Conservation (phyloP, 2,113 vertebrate genomes). For the Motacilla tschutschensis region DNA sequence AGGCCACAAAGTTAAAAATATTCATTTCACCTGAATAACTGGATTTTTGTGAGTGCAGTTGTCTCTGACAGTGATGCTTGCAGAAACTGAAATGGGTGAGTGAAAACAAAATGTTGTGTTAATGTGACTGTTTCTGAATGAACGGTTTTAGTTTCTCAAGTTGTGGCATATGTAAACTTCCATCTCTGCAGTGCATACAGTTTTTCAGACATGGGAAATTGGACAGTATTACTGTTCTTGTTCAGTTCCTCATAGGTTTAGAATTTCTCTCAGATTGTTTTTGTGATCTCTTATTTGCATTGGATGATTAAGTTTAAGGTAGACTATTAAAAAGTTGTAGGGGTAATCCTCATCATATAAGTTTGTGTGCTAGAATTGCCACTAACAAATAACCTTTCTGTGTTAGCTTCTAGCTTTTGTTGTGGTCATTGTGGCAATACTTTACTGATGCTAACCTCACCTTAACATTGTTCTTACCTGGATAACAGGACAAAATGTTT, state of each 20-base stretch:
- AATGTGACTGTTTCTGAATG: not conserved
- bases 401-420: conserved; percentile 52
- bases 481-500: not conserved
- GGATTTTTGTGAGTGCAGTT: not conserved
- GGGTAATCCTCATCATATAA: not conserved
- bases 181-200: not conserved
- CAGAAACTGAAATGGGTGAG: not conserved
- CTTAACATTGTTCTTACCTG: not conserved
- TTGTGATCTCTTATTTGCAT: not conserved
- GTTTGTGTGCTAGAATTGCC: conserved; percentile 36
- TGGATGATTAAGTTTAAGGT: not conserved
- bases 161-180: not conserved
- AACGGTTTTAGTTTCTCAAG: not conserved
- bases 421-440: conserved; percentile 20
- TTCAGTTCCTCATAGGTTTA: conserved; percentile 6
- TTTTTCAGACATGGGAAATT: not conserved
- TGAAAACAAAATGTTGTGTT: not conserved
- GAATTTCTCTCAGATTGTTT: conserved; percentile 22
- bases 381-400: conserved; percentile 66
- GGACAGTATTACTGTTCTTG: not conserved
- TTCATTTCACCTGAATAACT: not conserved
- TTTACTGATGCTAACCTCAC: conserved; percentile 54
- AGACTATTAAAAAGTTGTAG: not conserved
- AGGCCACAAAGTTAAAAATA: not conserved
- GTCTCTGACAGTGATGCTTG: not conserved